phyloP scores from a whole-genome alignment of 2,113 vertebrate species.

The Zapornia atra region DNA sequence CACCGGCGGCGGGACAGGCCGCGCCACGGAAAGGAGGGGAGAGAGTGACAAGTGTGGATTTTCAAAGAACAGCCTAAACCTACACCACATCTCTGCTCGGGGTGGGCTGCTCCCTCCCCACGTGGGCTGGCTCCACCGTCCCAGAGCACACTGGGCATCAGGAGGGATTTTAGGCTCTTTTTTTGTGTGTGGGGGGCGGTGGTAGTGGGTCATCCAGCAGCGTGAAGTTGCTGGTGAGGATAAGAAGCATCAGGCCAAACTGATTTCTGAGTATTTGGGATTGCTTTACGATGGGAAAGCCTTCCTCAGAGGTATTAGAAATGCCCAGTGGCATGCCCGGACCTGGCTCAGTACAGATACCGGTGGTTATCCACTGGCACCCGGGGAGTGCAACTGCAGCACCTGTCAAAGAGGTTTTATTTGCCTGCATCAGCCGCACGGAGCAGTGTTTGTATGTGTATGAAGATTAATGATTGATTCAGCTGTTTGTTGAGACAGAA shows the following conservation, averaged over 20 bases:
- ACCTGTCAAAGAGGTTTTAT: neutral
- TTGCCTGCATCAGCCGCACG: neutral
- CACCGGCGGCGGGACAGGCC: rapidly evolving
- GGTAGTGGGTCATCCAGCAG: neutral
- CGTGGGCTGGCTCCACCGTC: neutral
- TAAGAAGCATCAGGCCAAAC: neutral
- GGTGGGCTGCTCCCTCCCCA: neutral
- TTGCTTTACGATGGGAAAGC: neutral
- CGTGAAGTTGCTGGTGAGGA: neutral
- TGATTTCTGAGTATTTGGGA: neutral
- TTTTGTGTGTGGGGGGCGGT: too few relatives aligned
- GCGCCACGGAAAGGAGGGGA: rapidly evolving
- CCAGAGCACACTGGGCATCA: neutral
- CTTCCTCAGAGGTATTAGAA: neutral
- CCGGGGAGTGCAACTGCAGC: neutral
- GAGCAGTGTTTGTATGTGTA: neutral
- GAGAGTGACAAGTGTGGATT: neutral
- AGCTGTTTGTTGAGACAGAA: neutral
- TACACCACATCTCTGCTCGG: neutral
- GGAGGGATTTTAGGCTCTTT: neutral
- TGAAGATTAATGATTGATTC: neutral
- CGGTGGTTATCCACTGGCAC: neutral
- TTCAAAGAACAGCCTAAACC: neutral
- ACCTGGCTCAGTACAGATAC: neutral
- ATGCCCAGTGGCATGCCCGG: neutral